phyloP scores from a whole-genome alignment of 2,888 invertebrate species.

The Cephus pygmeus region DNA sequence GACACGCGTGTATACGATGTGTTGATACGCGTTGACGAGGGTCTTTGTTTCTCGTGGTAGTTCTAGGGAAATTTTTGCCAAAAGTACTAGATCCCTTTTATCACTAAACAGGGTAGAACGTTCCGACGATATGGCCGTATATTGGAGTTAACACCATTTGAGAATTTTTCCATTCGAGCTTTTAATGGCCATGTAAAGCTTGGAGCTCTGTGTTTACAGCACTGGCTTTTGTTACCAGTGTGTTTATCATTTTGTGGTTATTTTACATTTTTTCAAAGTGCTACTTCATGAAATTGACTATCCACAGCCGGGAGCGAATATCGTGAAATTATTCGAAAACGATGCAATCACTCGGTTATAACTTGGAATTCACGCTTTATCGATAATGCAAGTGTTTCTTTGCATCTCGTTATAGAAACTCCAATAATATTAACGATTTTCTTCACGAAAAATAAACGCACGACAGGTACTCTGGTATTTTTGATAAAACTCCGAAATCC shows the following conservation, averaged over 20 bases:
- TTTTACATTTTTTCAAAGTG: background rate
- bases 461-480: slow-evolving; percentile 27
- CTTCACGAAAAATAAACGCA: slow-evolving; percentile 25
- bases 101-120: background rate
- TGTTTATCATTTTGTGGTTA: no score
- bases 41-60: background rate
- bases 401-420: slow-evolving; percentile 23
- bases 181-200: no score
- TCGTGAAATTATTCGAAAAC: background rate
- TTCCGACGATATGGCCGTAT: background rate
- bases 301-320: background rate
- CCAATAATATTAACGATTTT: slow-evolving; percentile 39
- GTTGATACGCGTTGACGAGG: background rate
- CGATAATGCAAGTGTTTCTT: background rate
- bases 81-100: background rate
- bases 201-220: no score
- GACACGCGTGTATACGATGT: background rate
- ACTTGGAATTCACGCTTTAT: background rate
- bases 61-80: background rate
- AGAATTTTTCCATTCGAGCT: background rate
- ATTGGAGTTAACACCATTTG: background rate
- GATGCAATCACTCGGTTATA: background rate
- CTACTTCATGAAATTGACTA: background rate
- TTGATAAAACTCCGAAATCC: background rate
- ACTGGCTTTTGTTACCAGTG: no score